Conservation (phyloP, 2,888 invertebrate species). For the Papilio protenor region DNA sequence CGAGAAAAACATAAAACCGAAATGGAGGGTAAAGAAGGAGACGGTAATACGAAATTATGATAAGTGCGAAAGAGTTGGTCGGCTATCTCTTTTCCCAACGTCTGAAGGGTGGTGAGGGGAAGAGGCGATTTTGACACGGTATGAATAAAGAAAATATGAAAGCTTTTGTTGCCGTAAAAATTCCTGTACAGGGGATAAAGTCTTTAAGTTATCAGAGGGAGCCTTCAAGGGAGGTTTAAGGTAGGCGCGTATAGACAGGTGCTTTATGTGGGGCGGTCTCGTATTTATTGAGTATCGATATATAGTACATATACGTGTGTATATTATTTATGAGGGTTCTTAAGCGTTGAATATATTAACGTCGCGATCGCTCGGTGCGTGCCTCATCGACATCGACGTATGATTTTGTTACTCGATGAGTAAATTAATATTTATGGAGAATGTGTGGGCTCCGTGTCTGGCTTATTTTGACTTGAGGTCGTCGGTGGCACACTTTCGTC, state of each 20-base stretch:
- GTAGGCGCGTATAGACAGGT: conserved; percentile 52
- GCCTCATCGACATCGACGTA: conserved; percentile 51
- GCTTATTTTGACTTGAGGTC: conserved; percentile 36
- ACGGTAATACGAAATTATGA: conserved; percentile 64
- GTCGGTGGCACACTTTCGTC: neutral
- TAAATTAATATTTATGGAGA: conserved; percentile 44
- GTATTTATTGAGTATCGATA: conserved; percentile 67
- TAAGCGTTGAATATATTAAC: conserved; percentile 76
- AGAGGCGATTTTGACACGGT: conserved; percentile 79
- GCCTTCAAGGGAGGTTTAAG: conserved; percentile 60
- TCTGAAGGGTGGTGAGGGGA: conserved; percentile 70
- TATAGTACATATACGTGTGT: conserved; percentile 55
- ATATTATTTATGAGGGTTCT: conserved; percentile 73
- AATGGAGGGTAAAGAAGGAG: conserved; percentile 70
- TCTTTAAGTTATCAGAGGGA: conserved; percentile 82
- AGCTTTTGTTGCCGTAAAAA: conserved; percentile 83
- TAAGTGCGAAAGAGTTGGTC: conserved; percentile 77
- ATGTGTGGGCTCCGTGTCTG: conserved; percentile 27
- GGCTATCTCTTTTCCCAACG: conserved; percentile 72
- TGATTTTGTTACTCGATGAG: conserved; percentile 56
- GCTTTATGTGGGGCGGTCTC: conserved; percentile 47
- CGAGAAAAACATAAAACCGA: conserved; percentile 78
- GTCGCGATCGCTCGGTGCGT: conserved; percentile 55
- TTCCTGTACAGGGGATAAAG: conserved; percentile 83
- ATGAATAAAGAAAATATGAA: conserved; percentile 84